Evolutionary conservation across 2,113 vertebrate genomes (phyloP).

Genomic region (Myiagra hebetior): DNA sequence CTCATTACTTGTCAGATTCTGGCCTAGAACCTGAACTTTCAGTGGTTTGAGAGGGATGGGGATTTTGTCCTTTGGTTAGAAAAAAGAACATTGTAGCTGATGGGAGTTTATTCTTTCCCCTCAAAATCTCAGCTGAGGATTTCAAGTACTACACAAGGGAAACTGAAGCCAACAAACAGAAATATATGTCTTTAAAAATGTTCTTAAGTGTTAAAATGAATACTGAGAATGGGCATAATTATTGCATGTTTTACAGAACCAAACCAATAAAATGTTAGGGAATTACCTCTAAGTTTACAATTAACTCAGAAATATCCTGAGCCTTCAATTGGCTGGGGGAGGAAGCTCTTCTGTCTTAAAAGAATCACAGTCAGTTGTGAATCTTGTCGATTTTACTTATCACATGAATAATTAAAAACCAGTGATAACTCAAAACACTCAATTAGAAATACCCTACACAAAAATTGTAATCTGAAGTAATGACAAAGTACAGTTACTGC

Average conservation of each 20-base stretch:
- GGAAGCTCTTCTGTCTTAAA: neutral
- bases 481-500: neutral
- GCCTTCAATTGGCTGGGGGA: neutral
- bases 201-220: neutral
- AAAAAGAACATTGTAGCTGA: neutral
- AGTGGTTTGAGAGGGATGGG: neutral
- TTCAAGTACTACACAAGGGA: neutral
- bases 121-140: neutral
- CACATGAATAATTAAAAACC: neutral
- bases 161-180: neutral
- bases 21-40: neutral
- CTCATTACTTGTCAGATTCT: neutral
- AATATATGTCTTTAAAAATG: neutral
- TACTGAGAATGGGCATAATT: neutral
- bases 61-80: neutral
- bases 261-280: neutral
- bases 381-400: neutral
- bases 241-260: neutral
- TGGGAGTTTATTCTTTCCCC: neutral
- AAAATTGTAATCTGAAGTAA: neutral
- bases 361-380: neutral
- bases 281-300: neutral
- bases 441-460: neutral
- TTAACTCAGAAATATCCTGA: neutral
- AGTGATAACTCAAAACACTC: neutral